Evolutionary conservation across 2,888 invertebrate genomes (phyloP).

Genomic region (Leptinotarsa haldemani): DNA sequence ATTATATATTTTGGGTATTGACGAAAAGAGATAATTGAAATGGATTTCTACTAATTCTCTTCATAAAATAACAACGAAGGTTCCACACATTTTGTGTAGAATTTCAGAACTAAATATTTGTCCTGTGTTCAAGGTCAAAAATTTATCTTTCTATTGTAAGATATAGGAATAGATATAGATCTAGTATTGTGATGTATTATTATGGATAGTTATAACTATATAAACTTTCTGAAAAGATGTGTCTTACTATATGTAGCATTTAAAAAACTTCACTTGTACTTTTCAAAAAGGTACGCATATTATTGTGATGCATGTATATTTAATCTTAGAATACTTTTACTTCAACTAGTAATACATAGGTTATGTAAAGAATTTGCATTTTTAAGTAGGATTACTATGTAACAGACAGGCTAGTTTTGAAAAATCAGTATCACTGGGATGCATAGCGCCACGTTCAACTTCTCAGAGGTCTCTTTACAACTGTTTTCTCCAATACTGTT

Average conservation of each 20-base stretch:
- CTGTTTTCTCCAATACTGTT: neutral
- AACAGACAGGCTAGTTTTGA: slow-evolving; percentile 55
- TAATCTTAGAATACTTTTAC: slow-evolving; percentile 56
- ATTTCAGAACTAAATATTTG: slow-evolving; percentile 56
- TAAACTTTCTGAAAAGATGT: slow-evolving; percentile 59
- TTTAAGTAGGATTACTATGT: slow-evolving; percentile 62
- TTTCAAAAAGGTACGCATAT: slow-evolving; percentile 50
- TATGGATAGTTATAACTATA: slow-evolving; percentile 48
- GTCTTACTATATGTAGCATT: slow-evolving; percentile 63
- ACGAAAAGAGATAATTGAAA: slow-evolving; percentile 34
- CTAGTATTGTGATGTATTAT: slow-evolving; percentile 60
- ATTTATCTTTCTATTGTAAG: slow-evolving; percentile 52
- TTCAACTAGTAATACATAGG: slow-evolving; percentile 47
- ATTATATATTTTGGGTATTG: slow-evolving; percentile 25
- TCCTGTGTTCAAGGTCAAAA: slow-evolving; percentile 55
- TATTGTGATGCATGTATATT: slow-evolving; percentile 62
- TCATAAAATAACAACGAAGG: slow-evolving; percentile 40
- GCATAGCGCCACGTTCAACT: slow-evolving; percentile 37
- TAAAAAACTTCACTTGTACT: slow-evolving; percentile 57
- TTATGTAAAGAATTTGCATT: slow-evolving; percentile 59
- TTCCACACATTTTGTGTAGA: slow-evolving; percentile 29
- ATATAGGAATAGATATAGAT: slow-evolving; percentile 55
- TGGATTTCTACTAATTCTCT: slow-evolving; percentile 51
- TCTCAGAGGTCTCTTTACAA: slow-evolving; percentile 11
- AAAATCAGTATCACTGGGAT: slow-evolving; percentile 45